Conservation (phyloP, 2,113 vertebrate species). For the Machaerirhynchus nigripectus region DNA sequence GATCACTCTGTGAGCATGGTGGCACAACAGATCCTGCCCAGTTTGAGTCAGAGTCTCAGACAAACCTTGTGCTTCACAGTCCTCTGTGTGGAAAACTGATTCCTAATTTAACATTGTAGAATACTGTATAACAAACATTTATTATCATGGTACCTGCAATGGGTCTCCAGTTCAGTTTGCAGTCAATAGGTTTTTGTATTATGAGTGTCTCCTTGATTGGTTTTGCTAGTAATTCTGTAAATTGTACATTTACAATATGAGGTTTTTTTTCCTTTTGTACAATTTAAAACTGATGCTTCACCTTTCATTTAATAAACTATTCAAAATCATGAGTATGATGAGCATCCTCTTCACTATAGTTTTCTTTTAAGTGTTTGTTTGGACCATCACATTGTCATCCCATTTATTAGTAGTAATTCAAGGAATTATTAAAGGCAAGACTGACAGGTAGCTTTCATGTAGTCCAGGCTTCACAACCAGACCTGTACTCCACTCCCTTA, state of each 20-base stretch:
- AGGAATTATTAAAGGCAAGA: not conserved
- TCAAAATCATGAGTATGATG: constrained; percentile 80
- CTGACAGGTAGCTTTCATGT: not conserved
- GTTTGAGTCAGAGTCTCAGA: constrained; percentile 62
- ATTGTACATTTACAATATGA: constrained; percentile 91
- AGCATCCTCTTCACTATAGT: constrained; percentile 71
- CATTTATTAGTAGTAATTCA: not conserved
- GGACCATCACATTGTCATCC: constrained; percentile 70
- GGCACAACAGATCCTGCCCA: constrained; percentile 39
- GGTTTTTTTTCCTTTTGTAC: constrained; percentile 91
- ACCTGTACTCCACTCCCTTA: not conserved
- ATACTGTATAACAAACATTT: constrained; percentile 71
- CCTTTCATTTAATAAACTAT: constrained; percentile 92
- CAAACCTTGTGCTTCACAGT: constrained; percentile 72
- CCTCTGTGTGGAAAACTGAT: constrained; percentile 72
- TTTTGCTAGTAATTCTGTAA: constrained; percentile 91
- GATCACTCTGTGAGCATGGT: constrained; percentile 47
- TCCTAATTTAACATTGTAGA: constrained; percentile 70
- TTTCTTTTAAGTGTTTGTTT: constrained; percentile 50
- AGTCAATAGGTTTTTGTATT: constrained; percentile 84
- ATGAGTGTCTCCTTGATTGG: constrained; percentile 85
- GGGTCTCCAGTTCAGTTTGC: constrained; percentile 82
- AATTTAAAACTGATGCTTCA: constrained; percentile 95
- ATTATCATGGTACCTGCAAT: constrained; percentile 74
- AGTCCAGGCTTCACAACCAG: not conserved